Conservation (phyloP, 2,888 invertebrate genomes). For the Leptinotarsa rubiginosa region DNA sequence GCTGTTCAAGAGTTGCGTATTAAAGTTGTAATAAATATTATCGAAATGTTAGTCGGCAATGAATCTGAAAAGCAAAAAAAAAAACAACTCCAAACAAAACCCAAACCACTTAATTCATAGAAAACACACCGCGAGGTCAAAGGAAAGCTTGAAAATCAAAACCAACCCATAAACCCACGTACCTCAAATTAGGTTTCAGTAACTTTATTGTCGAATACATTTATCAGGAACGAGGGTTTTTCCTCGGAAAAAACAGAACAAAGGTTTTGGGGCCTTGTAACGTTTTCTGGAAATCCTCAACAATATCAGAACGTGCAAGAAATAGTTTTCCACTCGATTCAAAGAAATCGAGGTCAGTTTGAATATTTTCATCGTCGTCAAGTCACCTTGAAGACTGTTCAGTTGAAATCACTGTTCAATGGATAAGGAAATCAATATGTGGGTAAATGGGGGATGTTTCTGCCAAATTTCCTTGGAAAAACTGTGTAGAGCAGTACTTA, state of each 20-base stretch:
- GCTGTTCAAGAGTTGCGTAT: no score
- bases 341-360: neutral
- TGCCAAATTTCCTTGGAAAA: slow-evolving; percentile 6
- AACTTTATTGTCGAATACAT: slow-evolving; percentile 27
- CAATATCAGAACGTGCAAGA: neutral
- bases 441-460: neutral
- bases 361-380: slow-evolving; percentile 12
- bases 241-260: neutral
- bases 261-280: neutral
- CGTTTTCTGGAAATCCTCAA: slow-evolving; percentile 10
- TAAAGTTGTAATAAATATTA: no score
- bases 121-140: slow-evolving; percentile 3
- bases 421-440: neutral
- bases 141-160: slow-evolving; percentile 10
- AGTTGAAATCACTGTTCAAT: neutral
- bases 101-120: neutral
- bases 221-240: neutral
- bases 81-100: slow-evolving; percentile 2
- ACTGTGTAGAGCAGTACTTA: neutral
- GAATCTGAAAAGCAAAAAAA: neutral
- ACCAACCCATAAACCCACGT: slow-evolving; percentile 16
- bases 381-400: neutral
- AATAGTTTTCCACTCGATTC: slow-evolving; percentile 6
- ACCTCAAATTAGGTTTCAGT: slow-evolving; percentile 25
- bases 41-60: neutral